Conservation (phyloP, 1,140 invertebrate genomes). For the Hylaeus volcanicus region DNA sequence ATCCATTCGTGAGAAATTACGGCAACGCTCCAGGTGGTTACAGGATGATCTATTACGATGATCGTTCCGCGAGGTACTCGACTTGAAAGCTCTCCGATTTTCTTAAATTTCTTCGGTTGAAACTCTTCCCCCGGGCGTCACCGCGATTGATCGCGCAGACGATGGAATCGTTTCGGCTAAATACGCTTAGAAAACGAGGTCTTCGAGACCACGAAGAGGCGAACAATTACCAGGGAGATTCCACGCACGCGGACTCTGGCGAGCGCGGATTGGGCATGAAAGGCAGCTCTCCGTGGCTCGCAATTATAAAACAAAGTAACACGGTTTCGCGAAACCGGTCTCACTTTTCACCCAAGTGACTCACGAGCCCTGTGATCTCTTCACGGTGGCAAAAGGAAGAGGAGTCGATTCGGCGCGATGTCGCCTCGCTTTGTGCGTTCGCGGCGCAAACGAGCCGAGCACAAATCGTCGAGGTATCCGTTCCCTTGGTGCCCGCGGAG, state of each 20-base stretch:
- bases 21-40: too few relatives aligned
- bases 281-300: background rate
- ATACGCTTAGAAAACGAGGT: too few relatives aligned
- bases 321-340: background rate
- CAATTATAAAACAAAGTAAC: background rate
- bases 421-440: constrained; percentile 1
- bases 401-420: background rate
- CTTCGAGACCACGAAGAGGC: background rate
- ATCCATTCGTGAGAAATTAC: too few relatives aligned
- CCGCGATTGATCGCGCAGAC: too few relatives aligned
- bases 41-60: too few relatives aligned
- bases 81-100: too few relatives aligned
- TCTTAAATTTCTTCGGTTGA: too few relatives aligned
- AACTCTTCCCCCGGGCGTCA: too few relatives aligned
- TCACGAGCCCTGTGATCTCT: background rate
- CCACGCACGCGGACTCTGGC: background rate
- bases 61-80: too few relatives aligned
- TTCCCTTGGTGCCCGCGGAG: constrained; percentile 45
- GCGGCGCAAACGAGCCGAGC: constrained; percentile 59
- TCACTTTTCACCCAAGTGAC: background rate
- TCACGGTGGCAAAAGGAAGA: background rate
- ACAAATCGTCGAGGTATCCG: constrained; percentile 72
- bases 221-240: background rate
- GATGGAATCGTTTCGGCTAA: too few relatives aligned
- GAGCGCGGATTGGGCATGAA: too few relatives aligned